phyloP scores from a whole-genome alignment of 2,888 invertebrate species.

The Watsonalla binaria region DNA sequence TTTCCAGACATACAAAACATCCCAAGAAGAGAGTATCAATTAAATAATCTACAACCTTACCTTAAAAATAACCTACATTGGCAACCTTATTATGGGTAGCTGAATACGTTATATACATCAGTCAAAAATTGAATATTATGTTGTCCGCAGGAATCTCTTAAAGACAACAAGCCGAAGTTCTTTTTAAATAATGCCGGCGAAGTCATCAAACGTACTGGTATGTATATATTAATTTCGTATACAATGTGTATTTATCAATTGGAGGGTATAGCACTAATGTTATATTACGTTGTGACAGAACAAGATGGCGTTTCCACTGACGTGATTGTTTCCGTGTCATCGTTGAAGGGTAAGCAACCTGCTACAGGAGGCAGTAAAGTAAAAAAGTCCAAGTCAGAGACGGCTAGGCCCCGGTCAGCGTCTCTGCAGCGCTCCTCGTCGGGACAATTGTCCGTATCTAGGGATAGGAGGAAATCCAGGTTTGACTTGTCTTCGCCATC shows the following conservation, averaged over 20 bases:
- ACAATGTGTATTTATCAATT: neutral
- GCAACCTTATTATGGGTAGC: too few relatives aligned
- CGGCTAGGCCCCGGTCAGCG: conserved; percentile 59
- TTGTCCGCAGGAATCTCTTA: conserved; percentile 60
- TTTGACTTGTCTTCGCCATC: conserved; percentile 64
- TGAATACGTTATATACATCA: too few relatives aligned
- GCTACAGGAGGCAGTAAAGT: conserved; percentile 68
- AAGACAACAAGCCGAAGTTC: conserved; percentile 69
- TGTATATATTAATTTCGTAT: conserved; percentile 11
- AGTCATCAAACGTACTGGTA: conserved; percentile 71
- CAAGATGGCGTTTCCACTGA: conserved; percentile 62
- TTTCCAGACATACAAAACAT: too few relatives aligned
- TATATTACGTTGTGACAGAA: conserved; percentile 34
- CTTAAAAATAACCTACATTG: too few relatives aligned
- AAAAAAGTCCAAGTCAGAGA: conserved; percentile 68
- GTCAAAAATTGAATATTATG: neutral
- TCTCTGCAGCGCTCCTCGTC: conserved; percentile 69
- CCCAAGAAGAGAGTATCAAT: too few relatives aligned
- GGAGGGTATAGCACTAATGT: neutral
- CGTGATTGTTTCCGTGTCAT: conserved; percentile 65
- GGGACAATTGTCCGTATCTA: conserved; percentile 54
- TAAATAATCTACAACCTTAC: too few relatives aligned
- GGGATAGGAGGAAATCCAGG: conserved; percentile 63
- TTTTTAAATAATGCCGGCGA: conserved; percentile 75
- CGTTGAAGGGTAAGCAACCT: conserved; percentile 72